Base-by-base conservation (phyloP, 1,140 invertebrate species). In the Drosophila nannoptera region DNA sequence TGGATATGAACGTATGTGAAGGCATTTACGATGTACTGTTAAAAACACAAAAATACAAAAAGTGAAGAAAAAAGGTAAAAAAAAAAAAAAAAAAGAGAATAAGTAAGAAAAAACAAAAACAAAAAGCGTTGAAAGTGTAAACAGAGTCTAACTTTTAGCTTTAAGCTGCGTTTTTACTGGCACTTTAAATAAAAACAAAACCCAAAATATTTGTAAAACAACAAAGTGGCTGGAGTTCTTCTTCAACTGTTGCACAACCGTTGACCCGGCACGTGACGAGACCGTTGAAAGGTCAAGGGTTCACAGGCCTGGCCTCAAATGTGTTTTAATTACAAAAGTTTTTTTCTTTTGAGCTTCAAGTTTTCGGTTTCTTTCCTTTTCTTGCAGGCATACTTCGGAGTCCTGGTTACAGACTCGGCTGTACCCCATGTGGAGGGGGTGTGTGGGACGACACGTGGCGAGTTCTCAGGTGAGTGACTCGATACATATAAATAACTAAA, bases 81-180 rank as follows among this genome's bases (percentile, higher is more conserved):
- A 62, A 54, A 36, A 61, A 58, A 43, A 69, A 72, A 83, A 5
- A 42, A 12, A 43, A 2, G 7, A 0, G 7, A 73, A 77, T 68
- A 70, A 16, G 22, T 9, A 46, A 4, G 9, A 0, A 12, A 72
- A 77, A 66, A 75, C 55, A 50, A 49, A 46, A 54, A 68, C 58
- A 50, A 69, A 75, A 84, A 80, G 81, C 78, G 83, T 83, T 87
- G 65, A 87, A 87, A 80, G 78, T 87, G 76, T 84, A 87, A 84
- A 87, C 78, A 87, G 83, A 87, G 83, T 87, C 83, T 87, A 87
- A 87, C 81, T 87, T 84, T 87, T 87, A 87, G 83, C 84, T 83
- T 83, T 87, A 87, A 87, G 83, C 84, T 83, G 83, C 83, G 83
- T 87, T 87, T 87, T 87, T 87, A 87, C 78, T 87, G 83, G 83